Evolutionary conservation across 2,113 vertebrate genomes (phyloP), one percentile per base, ranked within the genome.

Genomic region (Laterallus jamaicensis): DNA sequence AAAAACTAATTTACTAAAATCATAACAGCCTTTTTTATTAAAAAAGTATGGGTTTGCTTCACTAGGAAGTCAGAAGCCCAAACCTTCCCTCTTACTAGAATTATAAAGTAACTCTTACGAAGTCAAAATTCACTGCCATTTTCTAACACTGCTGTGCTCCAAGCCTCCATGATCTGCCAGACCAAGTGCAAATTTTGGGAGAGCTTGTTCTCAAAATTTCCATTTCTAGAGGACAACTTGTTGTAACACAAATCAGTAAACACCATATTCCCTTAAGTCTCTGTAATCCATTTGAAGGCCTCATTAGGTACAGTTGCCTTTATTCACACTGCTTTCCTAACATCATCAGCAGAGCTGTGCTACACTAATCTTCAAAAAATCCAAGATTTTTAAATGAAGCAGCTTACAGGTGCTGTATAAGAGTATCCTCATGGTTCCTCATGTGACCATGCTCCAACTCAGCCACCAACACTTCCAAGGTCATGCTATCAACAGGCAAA

Each of bases 401-500:
- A 54, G 2, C 39, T 82, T 37, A 58, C n/a, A 49, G 29, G 11
- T 83, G 76, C 40, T 66, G 10, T 64, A 1, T 59, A 60, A 64
- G 29, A 87, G 11, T 20, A 67, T 42, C 29, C 20, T 66, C 32
- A 62, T 26, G 40, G 16, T 25, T 54, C 12, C 49, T 44, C 4
- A 1, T 6, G 40, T 20, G 62, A 69, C 15, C 16, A 50, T 2
- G 1, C 56, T 78, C 66, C 66, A 79, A 6, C 26, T 22, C 31
- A 31, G 67, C 19, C 32, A 6, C 21, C 0, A 2, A 39, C 21
- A 64, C 5, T 62, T n/a, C 25, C 0, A 0, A 86, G 28, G 7
- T 32, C 20, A 5, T 3, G 6, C 17, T 37, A 60, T 6, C 68
- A 63, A 50, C 69, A 74, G 17, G 25, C 63, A 47, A 92, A 63